Evolutionary conservation across 2,888 invertebrate genomes (phyloP), one percentile per base, ranked within the genome.

Genomic region (Metellina segmentata): DNA sequence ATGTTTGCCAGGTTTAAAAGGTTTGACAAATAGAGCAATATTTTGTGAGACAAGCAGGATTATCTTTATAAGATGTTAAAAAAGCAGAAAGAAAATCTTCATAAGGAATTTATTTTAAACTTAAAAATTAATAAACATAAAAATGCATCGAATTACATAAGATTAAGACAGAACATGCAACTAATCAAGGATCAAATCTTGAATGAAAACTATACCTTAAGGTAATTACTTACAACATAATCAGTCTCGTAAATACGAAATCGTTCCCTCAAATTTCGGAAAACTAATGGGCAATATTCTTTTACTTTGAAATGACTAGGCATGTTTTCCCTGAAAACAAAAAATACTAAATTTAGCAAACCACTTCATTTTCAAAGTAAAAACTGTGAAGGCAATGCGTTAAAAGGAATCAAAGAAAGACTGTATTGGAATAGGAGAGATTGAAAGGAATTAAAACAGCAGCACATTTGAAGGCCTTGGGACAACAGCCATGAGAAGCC

Each of bases 251-350:
- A 98, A 93, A 99, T 98, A 90, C 98, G 98, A 95, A 99, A 99
- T 94, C 99, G 96, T 96, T 99, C 99, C 85, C 99, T 96, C 91
- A 99, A 96, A 96, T 99, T 99, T 94, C 99, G 97, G 96, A 99
- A 99, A 94, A 99, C 99, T 94, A 99, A 96, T 9, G 99, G 99
- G 95, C 98, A 99, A 95, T 99, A 99, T 95, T 99, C 99, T 96
- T 99, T 99, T 94, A 99, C 98, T 96, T 99, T 99, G 95, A 99
- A 99, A 96, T 99, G 99, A 94, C 99, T 99, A 94, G 99, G 99
- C 98, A 99, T 99, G 95, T 98, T 99, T 96, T 99, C 99, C 99
- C 99, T 99, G 96, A 92, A 96, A 96, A 69, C 79, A 72, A 72
- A 69, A n/a, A 5, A 52, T 61, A 53, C 53, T 48, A 61, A 19